Conservation (phyloP, 2,113 vertebrate genomes). For the Shinisaurus crocodilurus region DNA sequence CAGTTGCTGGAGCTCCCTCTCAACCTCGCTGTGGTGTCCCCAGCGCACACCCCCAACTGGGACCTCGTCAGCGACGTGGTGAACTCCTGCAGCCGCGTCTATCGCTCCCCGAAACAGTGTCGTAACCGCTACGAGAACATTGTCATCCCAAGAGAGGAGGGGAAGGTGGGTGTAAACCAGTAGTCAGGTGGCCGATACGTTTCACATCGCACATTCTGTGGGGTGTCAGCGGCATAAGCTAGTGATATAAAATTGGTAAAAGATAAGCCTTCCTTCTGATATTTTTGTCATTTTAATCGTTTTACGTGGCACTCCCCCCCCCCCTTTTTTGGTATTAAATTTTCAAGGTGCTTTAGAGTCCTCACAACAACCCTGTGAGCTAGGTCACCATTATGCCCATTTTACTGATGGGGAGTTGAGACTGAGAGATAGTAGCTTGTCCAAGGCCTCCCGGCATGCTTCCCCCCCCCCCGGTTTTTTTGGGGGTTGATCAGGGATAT, state of each 20-base stretch:
- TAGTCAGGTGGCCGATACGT: too few species aligned
- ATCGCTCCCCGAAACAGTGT: slow-evolving; percentile 94
- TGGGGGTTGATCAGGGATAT: neutral
- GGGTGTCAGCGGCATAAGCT: slow-evolving; percentile 65
- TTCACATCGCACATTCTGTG: slow-evolving; percentile 51
- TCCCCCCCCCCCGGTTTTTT: neutral
- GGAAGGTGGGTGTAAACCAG: slow-evolving; percentile 82
- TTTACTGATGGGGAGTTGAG: slow-evolving; percentile 3
- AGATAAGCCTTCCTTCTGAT: slow-evolving; percentile 68
- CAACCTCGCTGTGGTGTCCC: slow-evolving; percentile 90
- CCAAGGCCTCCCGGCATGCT: slow-evolving; percentile 23
- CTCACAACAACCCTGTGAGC: neutral
- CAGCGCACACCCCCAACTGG: slow-evolving; percentile 96
- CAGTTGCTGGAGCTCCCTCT: slow-evolving; percentile 92
- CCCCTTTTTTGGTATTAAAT: neutral
- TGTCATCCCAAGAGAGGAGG: slow-evolving; percentile 93
- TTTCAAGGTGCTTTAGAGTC: neutral
- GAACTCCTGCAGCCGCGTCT: slow-evolving; percentile 93
- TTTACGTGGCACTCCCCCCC: neutral
- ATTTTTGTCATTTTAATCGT: slow-evolving; percentile 47
- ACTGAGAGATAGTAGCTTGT: neutral
- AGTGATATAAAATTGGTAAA: slow-evolving; percentile 52
- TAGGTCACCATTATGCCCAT: neutral
- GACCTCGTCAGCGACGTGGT: slow-evolving; percentile 95
- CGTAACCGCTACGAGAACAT: slow-evolving; percentile 93